These are phyloP conservation scores for Archips crataeganus DNA, from an alignment of 2,888 invertebrate species.

Conservation along the genomic window DNA sequence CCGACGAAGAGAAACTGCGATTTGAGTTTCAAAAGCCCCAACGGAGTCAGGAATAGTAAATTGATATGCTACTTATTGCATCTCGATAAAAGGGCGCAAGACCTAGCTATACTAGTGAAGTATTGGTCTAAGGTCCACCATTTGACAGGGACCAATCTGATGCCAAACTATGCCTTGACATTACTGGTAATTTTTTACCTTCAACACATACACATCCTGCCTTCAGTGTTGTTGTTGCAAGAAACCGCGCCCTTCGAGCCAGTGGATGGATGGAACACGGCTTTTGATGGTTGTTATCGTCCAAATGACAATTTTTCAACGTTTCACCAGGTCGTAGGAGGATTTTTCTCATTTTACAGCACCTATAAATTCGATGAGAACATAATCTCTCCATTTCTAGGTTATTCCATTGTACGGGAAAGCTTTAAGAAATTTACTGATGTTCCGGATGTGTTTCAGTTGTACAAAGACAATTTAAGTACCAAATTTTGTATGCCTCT, in stretches of 20 bases:
- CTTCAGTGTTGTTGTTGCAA: slow-evolving; percentile 83
- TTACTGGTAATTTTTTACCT: slow-evolving; percentile 90
- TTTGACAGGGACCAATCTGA: slow-evolving; percentile 82
- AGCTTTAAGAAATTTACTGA: slow-evolving; percentile 58
- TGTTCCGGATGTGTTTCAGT: slow-evolving; percentile 60
- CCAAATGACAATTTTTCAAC: slow-evolving; percentile 51
- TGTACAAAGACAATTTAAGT: slow-evolving; percentile 66
- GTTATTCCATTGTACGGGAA: slow-evolving; percentile 70
- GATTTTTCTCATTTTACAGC: slow-evolving; percentile 88
- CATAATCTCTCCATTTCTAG: slow-evolving; percentile 87
- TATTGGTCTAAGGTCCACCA: slow-evolving; percentile 89
- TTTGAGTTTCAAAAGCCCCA: slow-evolving; percentile 88
- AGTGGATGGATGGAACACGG: slow-evolving; percentile 87
- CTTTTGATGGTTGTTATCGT: slow-evolving; percentile 67
- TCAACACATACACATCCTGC: slow-evolving; percentile 86
- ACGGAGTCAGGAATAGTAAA: slow-evolving; percentile 89
- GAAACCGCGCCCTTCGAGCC: slow-evolving; percentile 51
- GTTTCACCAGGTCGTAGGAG: slow-evolving; percentile 82
- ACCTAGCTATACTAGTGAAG: slow-evolving; percentile 88
- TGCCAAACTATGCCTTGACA: slow-evolving; percentile 89
- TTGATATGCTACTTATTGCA: slow-evolving; percentile 86
- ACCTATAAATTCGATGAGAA: slow-evolving; percentile 82
- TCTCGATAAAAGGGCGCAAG: slow-evolving; percentile 84
- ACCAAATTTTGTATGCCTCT: slow-evolving; percentile 55
- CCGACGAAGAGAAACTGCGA: slow-evolving; percentile 88